Evolutionary conservation across 2,113 vertebrate genomes (phyloP), one percentile per base, ranked within the genome.

Genomic region (Campylomormyrus numenius): DNA sequence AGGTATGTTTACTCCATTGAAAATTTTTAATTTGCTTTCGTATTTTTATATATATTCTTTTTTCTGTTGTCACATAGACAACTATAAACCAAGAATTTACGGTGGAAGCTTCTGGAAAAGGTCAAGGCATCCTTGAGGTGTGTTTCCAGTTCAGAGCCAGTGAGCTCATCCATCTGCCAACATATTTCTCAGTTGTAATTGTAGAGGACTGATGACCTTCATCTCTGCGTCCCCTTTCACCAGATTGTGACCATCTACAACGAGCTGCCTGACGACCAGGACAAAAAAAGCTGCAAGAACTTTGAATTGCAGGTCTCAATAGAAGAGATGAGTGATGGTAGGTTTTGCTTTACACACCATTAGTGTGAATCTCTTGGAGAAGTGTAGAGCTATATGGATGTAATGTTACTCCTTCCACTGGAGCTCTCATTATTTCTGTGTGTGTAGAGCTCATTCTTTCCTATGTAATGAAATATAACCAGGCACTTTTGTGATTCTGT

Each of bases 101-200:
- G 0, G 96, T 97, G 21, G 93, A 88, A 39, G 97, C 96, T 0
- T 89, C 88, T 90, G 97, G 97, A 13, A 93, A 88, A 0, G 97
- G 97, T 48, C 92, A 95, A 89, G 97, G 96, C 77, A 96, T 96
- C 0, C 91, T 97, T 89, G 97, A 97, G 0, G 96, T 98, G 90
- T 46, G 90, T 80, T 53, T 19, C 89, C 2, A 9, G 50, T 53
- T 45, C 74, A 10, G 49, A 56, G 7, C 27, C 45, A n/a, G 45
- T 48, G 17, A n/a, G 45, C 83, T n/a, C 45, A n/a, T 85, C 10
- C 45, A 0, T 48, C 24, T 46, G 21, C 24, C 83, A 27, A 46
- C 3, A 87, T 52, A 87, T 87, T 17, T 52, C 27, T 5, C n/a
- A 17, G 1, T 53, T 87, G 85, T 53, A 19, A 56, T 9, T 46